Conservation (phyloP, 1,140 invertebrate species). For the Atta texana region DNA sequence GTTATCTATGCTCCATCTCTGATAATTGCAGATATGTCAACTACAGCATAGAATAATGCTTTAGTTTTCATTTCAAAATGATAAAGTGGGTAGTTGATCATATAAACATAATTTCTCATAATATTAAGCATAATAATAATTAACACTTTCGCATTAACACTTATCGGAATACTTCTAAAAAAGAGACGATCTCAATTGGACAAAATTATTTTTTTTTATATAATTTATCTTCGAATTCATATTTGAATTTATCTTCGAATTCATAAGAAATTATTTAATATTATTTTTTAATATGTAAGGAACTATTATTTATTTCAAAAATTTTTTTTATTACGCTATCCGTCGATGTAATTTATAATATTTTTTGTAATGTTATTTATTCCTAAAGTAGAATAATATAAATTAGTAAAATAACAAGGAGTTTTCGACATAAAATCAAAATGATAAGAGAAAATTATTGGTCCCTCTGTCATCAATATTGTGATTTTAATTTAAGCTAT, state of each 20-base stretch:
- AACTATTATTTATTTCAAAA: not conserved
- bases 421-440: conserved; percentile 4
- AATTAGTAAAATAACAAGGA: not conserved
- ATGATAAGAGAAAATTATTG: conserved; percentile 20
- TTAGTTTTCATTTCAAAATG: conserved; percentile 11
- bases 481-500: not conserved
- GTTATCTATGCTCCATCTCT: not conserved
- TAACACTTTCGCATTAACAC: not conserved
- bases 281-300: not conserved
- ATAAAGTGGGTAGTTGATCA: not conserved
- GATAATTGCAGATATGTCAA: conserved; percentile 8
- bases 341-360: not conserved
- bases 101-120: not conserved
- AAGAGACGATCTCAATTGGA: not conserved
- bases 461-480: not conserved
- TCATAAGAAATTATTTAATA: not conserved
- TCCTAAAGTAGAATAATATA: not conserved
- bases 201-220: not conserved
- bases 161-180: not conserved
- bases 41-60: not conserved
- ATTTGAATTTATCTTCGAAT: not conserved
- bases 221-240: not conserved
- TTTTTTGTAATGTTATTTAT: not conserved
- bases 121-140: not conserved
- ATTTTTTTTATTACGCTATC: not conserved